Evolutionary conservation across 2,888 invertebrate species (phyloP).

Genomic region (Dichetophora obliterata): DNA sequence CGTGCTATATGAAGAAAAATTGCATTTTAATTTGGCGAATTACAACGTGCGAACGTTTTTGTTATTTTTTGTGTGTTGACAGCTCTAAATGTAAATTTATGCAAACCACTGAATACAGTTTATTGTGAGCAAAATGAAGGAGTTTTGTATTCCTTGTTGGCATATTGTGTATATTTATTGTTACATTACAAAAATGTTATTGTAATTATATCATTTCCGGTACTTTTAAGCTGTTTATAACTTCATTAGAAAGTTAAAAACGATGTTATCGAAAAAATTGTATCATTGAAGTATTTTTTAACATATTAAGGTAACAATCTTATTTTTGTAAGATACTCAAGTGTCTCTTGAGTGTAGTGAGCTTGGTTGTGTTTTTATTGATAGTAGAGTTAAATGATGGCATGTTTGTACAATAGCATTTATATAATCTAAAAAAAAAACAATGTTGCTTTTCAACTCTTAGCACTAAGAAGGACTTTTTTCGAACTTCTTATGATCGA

Average conservation of each 20-base stretch:
- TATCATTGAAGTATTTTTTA: no score
- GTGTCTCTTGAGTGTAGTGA: no score
- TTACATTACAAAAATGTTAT: background rate
- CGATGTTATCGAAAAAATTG: no score
- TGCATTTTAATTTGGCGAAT: constrained; percentile 60
- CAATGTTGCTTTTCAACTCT: no score
- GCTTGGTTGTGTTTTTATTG: no score
- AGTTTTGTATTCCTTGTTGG: background rate
- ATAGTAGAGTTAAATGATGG: no score
- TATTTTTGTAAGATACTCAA: no score
- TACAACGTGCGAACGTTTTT: constrained; percentile 28
- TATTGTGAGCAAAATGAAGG: background rate
- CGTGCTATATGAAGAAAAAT: constrained; percentile 62
- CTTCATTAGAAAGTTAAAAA: background rate
- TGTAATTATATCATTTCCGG: background rate
- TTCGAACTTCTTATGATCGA: no score
- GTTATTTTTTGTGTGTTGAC: constrained; percentile 24
- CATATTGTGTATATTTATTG: background rate
- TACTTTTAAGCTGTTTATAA: background rate
- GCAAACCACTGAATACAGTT: constrained; percentile 13
- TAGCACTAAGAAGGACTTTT: no score
- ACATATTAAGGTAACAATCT: no score
- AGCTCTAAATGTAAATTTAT: constrained; percentile 33
- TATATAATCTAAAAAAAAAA: no score
- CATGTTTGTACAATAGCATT: no score